Evolutionary conservation across 2,797 vertebrate species (phyloP).

Genomic region (Harpagifer antarcticus): DNA sequence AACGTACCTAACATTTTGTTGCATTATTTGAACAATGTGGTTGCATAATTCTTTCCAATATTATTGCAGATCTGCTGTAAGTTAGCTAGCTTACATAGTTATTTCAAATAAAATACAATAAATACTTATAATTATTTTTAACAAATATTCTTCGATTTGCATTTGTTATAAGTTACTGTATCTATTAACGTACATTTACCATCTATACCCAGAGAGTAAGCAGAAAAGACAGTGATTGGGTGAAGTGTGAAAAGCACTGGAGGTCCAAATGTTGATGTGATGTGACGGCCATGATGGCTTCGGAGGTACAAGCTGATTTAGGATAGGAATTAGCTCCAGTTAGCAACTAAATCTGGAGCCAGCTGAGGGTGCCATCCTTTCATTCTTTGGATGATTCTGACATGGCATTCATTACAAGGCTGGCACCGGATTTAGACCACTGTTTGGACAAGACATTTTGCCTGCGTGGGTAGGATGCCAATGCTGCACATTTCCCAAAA

Average conservation of each 20-base stretch:
- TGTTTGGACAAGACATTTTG: constrained; percentile 3
- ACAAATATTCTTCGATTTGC: no score
- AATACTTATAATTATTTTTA: no score
- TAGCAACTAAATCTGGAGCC: background rate
- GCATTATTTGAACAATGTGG: no score
- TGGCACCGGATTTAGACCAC: background rate
- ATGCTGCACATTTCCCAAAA: background rate
- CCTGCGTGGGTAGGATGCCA: background rate
- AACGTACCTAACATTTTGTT: no score
- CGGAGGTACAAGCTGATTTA: background rate
- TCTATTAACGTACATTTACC: background rate
- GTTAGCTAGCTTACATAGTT: no score
- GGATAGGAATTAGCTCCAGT: constrained; percentile 11
- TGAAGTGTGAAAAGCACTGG: background rate
- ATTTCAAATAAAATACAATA: no score
- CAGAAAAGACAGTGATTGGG: background rate
- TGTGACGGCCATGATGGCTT: background rate
- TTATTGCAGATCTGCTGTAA: no score
- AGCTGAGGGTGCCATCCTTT: background rate
- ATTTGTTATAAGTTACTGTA: background rate
- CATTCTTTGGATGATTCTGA: background rate
- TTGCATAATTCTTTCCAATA: no score
- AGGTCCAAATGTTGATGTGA: background rate
- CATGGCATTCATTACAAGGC: constrained; percentile 7
- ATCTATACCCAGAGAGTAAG: background rate